Evolutionary conservation across 1,140 invertebrate genomes (phyloP), one percentile per base, ranked within the genome.

Genomic region (Ceratina japonica): DNA sequence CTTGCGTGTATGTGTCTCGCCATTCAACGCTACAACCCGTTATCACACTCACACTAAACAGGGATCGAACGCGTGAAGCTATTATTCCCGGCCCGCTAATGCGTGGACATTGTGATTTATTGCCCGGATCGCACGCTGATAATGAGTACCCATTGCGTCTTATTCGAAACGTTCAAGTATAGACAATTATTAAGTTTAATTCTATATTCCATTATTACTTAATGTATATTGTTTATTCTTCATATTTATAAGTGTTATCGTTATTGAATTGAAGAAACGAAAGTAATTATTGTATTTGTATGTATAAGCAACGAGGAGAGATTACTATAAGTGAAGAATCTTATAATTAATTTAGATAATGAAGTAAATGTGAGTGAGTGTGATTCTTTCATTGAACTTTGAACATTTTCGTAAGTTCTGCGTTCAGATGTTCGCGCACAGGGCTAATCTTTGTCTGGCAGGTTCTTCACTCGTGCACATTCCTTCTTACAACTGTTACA

Each of bases 401-500:
- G 0, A 31, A 24, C 24, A 18, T 31, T 20, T 13, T 73, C 27
- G 13, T 15, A 2, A n/a, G 27, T 15, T 13, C 15, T 24, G 24
- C 13, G 2, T 4, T 37, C 49, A 12, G 22, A 63, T 64, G 24
- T 15, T 3, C 44, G 20, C 2, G 12, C 58, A 20, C 15, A 51
- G 16, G 13, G 37, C 54, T 58, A 27, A 16, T 68, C 18, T 12
- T 15, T 61, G 10, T 16, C 44, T 10, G 13, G 13, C 15, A 1
- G 1, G 37, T 15, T 51, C 63, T 59, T 71, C 59, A 44, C 2
- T 44, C 37, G 2, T 44, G 37, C 37, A 27, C 51, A 51, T 61
- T 44, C 24, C 59, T 22, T 52, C 24, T 71, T 52, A 15, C 31
- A 71, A 63, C 15, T 8, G 37, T 24, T 62, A 62, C 75, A 77